Conservation (phyloP, 92 coral and sea anemone species). For the Phenganax marumi region DNA sequence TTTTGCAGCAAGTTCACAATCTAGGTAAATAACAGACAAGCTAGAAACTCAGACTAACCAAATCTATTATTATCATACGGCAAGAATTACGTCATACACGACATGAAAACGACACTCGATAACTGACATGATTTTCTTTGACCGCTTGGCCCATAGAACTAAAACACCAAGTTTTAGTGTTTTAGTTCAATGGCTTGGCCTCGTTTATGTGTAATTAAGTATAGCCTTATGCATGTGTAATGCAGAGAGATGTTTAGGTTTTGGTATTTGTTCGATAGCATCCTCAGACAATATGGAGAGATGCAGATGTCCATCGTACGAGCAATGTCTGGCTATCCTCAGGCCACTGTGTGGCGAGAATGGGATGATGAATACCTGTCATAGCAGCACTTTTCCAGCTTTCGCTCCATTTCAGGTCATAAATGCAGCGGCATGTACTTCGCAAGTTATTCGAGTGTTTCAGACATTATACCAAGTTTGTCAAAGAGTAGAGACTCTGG, state of each 20-base stretch:
- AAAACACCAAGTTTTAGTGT: not conserved
- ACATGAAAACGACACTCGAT: not conserved
- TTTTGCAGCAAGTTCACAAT: slow-evolving; percentile 23
- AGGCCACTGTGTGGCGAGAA: slow-evolving; percentile 34
- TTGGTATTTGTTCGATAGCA: slow-evolving; percentile 10
- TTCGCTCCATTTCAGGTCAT: too few species aligned
- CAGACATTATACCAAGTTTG: too few species aligned
- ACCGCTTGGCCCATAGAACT: not conserved
- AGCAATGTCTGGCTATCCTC: slow-evolving; percentile 10
- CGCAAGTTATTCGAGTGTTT: too few species aligned
- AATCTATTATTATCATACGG: not conserved
- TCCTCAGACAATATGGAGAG: not conserved
- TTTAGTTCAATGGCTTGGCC: not conserved
- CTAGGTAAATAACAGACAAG: too few species aligned
- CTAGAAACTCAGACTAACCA: not conserved
- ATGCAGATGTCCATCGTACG: slow-evolving; percentile 28
- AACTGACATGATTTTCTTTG: not conserved
- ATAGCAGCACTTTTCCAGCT: too few species aligned
- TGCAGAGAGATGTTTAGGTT: not conserved
- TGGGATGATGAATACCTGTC: slow-evolving; percentile 15
- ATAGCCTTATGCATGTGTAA: slow-evolving; percentile 20
- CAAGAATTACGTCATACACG: not conserved
- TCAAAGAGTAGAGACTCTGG: too few species aligned
- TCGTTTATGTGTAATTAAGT: not conserved
- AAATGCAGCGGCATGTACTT: too few species aligned